Evolutionary conservation across 2,888 invertebrate species (phyloP).

Genomic region (Trachelus stipa): DNA sequence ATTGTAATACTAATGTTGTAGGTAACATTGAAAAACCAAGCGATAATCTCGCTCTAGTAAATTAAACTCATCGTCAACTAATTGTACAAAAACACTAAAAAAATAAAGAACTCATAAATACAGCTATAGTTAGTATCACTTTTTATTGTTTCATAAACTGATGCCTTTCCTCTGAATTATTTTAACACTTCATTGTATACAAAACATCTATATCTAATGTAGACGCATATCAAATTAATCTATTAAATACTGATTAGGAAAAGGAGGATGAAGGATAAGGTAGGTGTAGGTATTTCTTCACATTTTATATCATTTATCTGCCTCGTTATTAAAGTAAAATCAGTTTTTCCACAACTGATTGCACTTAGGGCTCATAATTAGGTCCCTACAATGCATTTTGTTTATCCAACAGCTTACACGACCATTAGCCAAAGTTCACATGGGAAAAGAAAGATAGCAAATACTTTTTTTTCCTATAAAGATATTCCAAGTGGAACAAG

Average conservation of each 20-base stretch:
- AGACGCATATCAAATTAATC: constrained; percentile 50
- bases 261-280: constrained; percentile 10
- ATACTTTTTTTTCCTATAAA: background rate
- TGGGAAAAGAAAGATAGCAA: constrained; percentile 21
- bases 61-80: background rate
- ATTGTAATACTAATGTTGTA: constrained; percentile 34
- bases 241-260: constrained; percentile 38
- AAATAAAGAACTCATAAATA: background rate
- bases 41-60: background rate
- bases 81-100: background rate
- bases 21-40: constrained; percentile 20
- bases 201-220: constrained; percentile 43
- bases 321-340: constrained; percentile 54
- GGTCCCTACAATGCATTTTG: constrained; percentile 24
- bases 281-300: constrained; percentile 40
- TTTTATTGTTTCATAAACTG: background rate
- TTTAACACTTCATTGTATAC: constrained; percentile 27
- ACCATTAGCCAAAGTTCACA: constrained; percentile 32
- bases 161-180: background rate
- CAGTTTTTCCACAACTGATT: constrained; percentile 28
- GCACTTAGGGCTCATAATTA: background rate
- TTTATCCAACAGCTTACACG: constrained; percentile 25
- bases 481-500: background rate
- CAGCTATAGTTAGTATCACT: background rate
- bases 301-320: constrained; percentile 38